phyloP scores from a whole-genome alignment of 2,113 vertebrate genomes.

The Albula glossodonta region DNA sequence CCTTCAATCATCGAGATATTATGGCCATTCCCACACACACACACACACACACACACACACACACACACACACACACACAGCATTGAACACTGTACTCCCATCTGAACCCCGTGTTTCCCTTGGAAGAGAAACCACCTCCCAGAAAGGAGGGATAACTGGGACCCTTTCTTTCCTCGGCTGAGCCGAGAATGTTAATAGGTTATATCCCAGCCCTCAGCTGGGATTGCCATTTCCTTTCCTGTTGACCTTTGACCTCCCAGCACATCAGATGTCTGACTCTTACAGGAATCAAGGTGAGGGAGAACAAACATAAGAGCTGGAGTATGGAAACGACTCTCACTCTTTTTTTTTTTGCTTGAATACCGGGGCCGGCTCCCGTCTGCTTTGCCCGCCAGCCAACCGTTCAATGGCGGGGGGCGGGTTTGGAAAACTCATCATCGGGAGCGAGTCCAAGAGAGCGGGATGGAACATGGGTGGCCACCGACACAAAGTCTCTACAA shows the following conservation, averaged over 20 bases:
- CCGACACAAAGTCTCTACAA: constrained; percentile 57
- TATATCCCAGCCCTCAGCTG: constrained; percentile 65
- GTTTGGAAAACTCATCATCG: constrained; percentile 84
- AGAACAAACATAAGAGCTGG: constrained; percentile 70
- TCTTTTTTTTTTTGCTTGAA: neutral
- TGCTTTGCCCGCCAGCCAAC: constrained; percentile 42
- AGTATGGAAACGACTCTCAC: constrained; percentile 30
- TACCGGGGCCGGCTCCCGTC: constrained; percentile 26
- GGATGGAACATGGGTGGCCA: constrained; percentile 73
- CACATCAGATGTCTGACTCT: constrained; percentile 67
- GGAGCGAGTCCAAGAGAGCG: constrained; percentile 40
- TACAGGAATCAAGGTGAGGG: constrained; percentile 75
- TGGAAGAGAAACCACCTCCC: constrained; percentile 48
- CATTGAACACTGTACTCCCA: constrained; percentile 24
- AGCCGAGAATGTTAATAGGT: constrained; percentile 53
- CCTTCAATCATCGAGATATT: neutral
- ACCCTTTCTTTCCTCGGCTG: constrained; percentile 50
- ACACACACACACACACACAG: constrained; percentile 12
- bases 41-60: constrained; percentile 24
- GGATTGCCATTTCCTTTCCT: constrained; percentile 76
- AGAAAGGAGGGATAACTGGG: constrained; percentile 47
- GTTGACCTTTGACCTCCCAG: constrained; percentile 59
- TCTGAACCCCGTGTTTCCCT: constrained; percentile 40
- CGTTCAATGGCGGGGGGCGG: constrained; percentile 28
- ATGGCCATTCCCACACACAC: constrained; percentile 17